Conservation (phyloP, 2,113 vertebrate genomes). For the Rhipidura dahli region DNA sequence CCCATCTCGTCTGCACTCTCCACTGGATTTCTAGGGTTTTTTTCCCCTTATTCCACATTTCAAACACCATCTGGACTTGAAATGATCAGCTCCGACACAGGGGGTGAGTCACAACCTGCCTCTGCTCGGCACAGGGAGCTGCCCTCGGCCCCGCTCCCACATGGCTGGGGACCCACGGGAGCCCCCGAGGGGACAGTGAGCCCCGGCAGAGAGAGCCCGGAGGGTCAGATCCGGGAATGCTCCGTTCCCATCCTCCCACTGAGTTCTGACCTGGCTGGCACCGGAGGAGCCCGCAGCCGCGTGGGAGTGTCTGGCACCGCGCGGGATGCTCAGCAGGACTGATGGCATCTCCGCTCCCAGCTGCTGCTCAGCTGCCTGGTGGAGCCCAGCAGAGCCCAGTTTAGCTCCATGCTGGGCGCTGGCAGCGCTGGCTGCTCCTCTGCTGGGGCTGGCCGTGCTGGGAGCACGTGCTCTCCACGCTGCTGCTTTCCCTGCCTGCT, state of each 20-base stretch:
- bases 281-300: accelerated
- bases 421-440: not conserved
- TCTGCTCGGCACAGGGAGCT: not conserved
- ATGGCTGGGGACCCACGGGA: not conserved
- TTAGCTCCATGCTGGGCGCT: not conserved
- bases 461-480: not conserved
- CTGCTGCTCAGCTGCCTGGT: not conserved
- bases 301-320: not conserved
- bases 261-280: not conserved
- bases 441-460: accelerated
- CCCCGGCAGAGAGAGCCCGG: accelerated
- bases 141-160: accelerated
- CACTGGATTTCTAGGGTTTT: not conserved
- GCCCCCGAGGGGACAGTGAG: accelerated
- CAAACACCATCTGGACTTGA: conserved; percentile 42
- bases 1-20: not conserved
- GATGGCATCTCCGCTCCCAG: not conserved
- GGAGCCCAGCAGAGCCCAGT: not conserved
- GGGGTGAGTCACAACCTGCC: not conserved
- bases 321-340: not conserved
- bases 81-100: not conserved
- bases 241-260: accelerated
- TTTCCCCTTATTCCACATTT: not conserved
- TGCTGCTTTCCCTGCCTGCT: conserved; percentile 17
- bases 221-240: not conserved